Conservation (phyloP, 2,888 invertebrate species). For the Microplitis manilae region DNA sequence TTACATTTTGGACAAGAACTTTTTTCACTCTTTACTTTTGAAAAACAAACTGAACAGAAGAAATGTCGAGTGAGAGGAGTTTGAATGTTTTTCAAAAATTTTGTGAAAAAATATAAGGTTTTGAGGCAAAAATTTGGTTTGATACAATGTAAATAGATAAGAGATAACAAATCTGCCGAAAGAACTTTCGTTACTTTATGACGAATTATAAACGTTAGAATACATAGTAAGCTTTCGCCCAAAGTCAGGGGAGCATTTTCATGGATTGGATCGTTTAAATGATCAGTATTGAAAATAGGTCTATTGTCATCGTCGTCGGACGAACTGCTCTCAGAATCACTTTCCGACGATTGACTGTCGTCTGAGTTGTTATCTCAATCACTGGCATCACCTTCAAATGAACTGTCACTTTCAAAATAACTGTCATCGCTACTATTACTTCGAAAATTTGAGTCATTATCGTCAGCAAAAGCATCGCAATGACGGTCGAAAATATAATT, state of each 20-base stretch:
- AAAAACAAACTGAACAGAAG: slow-evolving; percentile 38
- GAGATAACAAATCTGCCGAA: slow-evolving; percentile 40
- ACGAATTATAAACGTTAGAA: slow-evolving; percentile 41
- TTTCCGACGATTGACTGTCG: too few species aligned
- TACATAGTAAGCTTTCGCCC: slow-evolving; percentile 40
- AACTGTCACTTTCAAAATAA: too few species aligned
- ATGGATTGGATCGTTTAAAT: slow-evolving; percentile 24
- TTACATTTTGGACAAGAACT: slow-evolving; percentile 27
- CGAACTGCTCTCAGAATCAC: too few species aligned
- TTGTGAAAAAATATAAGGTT: slow-evolving; percentile 38
- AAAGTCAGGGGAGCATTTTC: slow-evolving; percentile 42
- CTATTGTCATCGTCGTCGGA: too few species aligned
- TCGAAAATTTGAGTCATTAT: too few species aligned
- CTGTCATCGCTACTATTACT: too few species aligned
- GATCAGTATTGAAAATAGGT: too few species aligned
- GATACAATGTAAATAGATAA: slow-evolving; percentile 40
- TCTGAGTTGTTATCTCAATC: too few species aligned
- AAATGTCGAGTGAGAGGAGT: slow-evolving; percentile 37
- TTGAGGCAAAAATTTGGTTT: slow-evolving; percentile 32
- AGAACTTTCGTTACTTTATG: slow-evolving; percentile 41
- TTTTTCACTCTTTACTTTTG: slow-evolving; percentile 7
- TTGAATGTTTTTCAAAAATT: slow-evolving; percentile 34
- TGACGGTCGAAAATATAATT: too few species aligned
- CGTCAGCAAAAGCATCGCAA: too few species aligned
- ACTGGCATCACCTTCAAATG: too few species aligned